Percentiles rank a stretch among this genome's conserved stretches.
These are phyloP conservation scores for Sphenodon punctatus DNA, from an alignment of 2,797 vertebrate species.

Conservation along the genomic window DNA sequence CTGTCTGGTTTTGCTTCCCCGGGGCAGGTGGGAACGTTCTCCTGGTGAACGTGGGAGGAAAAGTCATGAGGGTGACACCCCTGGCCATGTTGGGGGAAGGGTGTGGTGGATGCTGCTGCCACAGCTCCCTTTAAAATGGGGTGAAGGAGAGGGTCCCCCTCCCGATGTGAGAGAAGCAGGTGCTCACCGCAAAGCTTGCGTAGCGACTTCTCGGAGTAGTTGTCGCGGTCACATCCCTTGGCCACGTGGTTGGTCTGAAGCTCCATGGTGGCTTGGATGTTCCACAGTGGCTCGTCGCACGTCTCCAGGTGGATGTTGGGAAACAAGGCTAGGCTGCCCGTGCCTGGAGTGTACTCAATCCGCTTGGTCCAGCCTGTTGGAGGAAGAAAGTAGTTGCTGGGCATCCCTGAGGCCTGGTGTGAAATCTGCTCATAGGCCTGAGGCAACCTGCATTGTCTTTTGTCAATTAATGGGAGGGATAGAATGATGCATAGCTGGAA, in stretches of 20 bases:
- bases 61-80: background rate
- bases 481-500: too few relatives aligned
- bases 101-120: background rate
- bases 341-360: conserved; percentile 93
- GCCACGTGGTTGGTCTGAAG: conserved; percentile 97
- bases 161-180: background rate
- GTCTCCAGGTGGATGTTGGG: conserved; percentile 94
- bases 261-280: conserved; percentile 96
- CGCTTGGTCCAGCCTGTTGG: conserved; percentile 93
- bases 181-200: conserved; percentile 92
- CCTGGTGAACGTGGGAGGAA: background rate
- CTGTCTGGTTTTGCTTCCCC: too few relatives aligned
- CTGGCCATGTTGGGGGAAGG: background rate
- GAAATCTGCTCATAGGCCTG: too few relatives aligned
- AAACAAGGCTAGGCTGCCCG: conserved; percentile 91
- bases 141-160: background rate
- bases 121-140: background rate
- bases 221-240: conserved; percentile 97
- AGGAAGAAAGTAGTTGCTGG: background rate
- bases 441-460: too few relatives aligned
- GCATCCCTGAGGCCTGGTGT: too few relatives aligned
- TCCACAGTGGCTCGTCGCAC: conserved; percentile 95
- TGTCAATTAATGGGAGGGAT: too few relatives aligned
- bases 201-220: conserved; percentile 95
- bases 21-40: too few relatives aligned